These are phyloP conservation scores for Urocyon cinereoargenteus DNA, from an alignment of 2,797 vertebrate species.

Conservation along the genomic window DNA sequence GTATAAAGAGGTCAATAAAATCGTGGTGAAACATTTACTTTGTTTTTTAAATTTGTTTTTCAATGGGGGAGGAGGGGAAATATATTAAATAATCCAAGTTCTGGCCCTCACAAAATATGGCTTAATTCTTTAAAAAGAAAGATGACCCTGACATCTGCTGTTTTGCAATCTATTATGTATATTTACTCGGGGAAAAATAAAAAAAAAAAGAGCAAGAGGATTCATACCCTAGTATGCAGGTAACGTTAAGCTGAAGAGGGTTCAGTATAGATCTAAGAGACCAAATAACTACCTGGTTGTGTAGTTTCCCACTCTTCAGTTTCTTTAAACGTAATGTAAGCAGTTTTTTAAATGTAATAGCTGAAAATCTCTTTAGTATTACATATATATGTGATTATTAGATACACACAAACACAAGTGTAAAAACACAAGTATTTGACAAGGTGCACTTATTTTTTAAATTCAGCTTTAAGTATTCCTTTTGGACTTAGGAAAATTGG, in stretches of 20 bases:
- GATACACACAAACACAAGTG: slow-evolving; percentile 80
- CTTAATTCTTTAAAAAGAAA: slow-evolving; percentile 89
- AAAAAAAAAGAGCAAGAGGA: slow-evolving; percentile 80
- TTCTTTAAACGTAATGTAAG: slow-evolving; percentile 76
- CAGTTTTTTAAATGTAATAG: slow-evolving; percentile 77
- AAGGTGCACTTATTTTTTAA: slow-evolving; percentile 70
- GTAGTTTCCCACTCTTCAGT: slow-evolving; percentile 80
- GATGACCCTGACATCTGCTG: slow-evolving; percentile 89
- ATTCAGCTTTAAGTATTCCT: slow-evolving; percentile 75
- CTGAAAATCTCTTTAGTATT: slow-evolving; percentile 65
- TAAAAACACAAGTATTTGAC: slow-evolving; percentile 78
- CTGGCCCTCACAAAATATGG: slow-evolving; percentile 89
- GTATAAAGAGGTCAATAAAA: slow-evolving; percentile 87
- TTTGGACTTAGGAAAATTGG: slow-evolving; percentile 79
- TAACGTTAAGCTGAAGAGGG: slow-evolving; percentile 86
- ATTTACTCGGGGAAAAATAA: slow-evolving; percentile 64
- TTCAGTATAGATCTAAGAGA: slow-evolving; percentile 84
- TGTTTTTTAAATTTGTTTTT: slow-evolving; percentile 82
- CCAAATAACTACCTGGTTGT: slow-evolving; percentile 83
- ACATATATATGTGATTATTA: slow-evolving; percentile 72
- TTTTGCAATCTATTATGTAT: slow-evolving; percentile 84
- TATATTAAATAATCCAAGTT: slow-evolving; percentile 87
- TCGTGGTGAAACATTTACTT: slow-evolving; percentile 82
- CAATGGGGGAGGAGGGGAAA: slow-evolving; percentile 76
- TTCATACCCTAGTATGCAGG: slow-evolving; percentile 86